phyloP scores from a whole-genome alignment of 2,888 invertebrate genomes.

The Allacma fusca region DNA sequence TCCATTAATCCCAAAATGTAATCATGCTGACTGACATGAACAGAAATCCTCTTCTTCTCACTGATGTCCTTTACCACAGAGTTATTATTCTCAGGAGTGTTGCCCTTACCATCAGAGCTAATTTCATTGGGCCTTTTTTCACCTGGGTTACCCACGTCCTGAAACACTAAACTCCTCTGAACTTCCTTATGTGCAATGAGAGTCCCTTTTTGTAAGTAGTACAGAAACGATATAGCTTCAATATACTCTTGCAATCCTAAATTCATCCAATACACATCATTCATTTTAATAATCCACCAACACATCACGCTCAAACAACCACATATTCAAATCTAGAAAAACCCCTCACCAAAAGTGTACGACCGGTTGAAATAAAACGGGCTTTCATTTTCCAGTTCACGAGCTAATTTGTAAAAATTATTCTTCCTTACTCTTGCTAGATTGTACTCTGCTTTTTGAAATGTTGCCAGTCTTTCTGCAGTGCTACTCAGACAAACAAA shows the following conservation, averaged over 20 bases:
- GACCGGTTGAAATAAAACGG: constrained; percentile 74
- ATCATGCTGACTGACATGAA: constrained; percentile 66
- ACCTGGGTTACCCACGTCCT: not conserved
- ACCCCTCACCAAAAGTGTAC: constrained; percentile 69
- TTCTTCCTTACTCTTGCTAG: constrained; percentile 64
- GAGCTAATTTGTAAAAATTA: constrained; percentile 74
- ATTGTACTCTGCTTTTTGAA: constrained; percentile 26
- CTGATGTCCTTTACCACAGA: not conserved
- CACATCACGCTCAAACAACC: no score
- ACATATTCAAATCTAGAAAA: not conserved
- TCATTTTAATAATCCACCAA: no score
- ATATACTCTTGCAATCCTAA: constrained; percentile 79
- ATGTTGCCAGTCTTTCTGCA: not conserved
- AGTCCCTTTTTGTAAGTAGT: constrained; percentile 71
- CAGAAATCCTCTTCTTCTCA: constrained; percentile 56
- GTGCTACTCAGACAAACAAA: constrained; percentile 19
- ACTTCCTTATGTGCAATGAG: constrained; percentile 17
- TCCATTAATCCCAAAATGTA: constrained; percentile 84
- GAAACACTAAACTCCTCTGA: constrained; percentile 5
- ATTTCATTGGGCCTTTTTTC: not conserved
- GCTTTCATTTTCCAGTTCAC: constrained; percentile 77
- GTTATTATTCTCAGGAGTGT: not conserved
- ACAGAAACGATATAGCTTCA: constrained; percentile 82
- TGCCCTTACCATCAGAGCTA: not conserved
- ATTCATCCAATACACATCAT: no score